Evolutionary conservation across 2,113 vertebrate genomes (phyloP).

Genomic region (Rhynchomys soricoides): DNA sequence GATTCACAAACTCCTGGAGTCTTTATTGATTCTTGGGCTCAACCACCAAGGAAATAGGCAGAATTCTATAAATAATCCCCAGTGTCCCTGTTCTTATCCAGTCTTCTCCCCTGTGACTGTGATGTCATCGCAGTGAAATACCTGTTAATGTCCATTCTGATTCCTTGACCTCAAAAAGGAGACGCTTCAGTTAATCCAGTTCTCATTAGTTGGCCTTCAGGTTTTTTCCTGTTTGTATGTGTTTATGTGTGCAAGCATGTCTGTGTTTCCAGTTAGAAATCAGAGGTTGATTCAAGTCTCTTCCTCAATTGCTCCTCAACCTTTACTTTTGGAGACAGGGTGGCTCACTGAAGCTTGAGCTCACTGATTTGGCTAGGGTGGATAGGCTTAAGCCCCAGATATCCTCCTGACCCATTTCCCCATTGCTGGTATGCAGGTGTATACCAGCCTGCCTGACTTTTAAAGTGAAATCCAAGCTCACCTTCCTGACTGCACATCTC

Average conservation of each 20-base stretch:
- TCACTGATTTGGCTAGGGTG: no score
- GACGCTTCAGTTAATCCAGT: no score
- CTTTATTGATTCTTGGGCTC: background rate
- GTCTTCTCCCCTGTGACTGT: background rate
- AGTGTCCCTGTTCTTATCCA: background rate
- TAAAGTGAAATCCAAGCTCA: background rate
- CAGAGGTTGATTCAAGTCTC: background rate
- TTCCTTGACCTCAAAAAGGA: background rate
- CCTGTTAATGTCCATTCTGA: no score
- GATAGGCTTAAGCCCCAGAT: background rate
- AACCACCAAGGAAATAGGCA: background rate
- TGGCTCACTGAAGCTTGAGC: no score
- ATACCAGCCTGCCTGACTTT: background rate
- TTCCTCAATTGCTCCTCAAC: background rate
- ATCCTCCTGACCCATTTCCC: no score
- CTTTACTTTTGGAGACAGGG: background rate
- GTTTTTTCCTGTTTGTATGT: background rate
- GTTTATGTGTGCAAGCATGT: background rate
- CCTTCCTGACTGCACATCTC: background rate
- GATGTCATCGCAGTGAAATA: background rate
- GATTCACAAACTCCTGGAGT: background rate
- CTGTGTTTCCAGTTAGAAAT: background rate
- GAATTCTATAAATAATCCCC: background rate
- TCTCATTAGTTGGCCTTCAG: background rate
- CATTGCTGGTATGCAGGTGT: background rate